These are phyloP conservation scores for Dipus sagitta DNA, from an alignment of 2,797 vertebrate genomes.

Conservation along the genomic window DNA sequence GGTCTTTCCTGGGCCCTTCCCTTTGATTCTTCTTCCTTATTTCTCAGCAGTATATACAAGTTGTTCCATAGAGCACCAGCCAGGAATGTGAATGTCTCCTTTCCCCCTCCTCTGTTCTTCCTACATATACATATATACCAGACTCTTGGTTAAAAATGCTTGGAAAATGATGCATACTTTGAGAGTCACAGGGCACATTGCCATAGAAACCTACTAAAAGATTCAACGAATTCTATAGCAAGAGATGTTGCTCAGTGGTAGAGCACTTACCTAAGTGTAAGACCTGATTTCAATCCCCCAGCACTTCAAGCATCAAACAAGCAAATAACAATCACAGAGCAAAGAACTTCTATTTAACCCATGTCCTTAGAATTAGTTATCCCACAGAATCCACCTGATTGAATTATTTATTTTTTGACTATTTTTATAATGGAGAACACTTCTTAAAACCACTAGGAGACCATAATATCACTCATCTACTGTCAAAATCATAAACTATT, in stretches of 20 bases:
- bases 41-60: no score
- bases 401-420: neutral
- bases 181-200: neutral
- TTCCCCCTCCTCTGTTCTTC: no score
- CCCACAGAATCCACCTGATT: neutral
- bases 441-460: neutral
- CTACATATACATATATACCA: neutral
- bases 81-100: neutral
- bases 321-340: neutral
- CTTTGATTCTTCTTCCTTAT: neutral
- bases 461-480: neutral
- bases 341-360: neutral
- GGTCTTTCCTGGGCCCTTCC: neutral
- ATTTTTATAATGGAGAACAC: neutral
- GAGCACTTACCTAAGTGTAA: neutral
- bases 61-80: neutral
- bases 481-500: neutral
- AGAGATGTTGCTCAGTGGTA: neutral
- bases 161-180: neutral
- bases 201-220: neutral
- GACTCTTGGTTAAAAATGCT: neutral
- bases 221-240: neutral
- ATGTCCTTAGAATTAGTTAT: neutral
- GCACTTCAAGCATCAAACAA: neutral
- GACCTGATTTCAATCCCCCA: neutral